Conservation (phyloP, 2,113 vertebrate species). For the Stigmatopora argus region DNA sequence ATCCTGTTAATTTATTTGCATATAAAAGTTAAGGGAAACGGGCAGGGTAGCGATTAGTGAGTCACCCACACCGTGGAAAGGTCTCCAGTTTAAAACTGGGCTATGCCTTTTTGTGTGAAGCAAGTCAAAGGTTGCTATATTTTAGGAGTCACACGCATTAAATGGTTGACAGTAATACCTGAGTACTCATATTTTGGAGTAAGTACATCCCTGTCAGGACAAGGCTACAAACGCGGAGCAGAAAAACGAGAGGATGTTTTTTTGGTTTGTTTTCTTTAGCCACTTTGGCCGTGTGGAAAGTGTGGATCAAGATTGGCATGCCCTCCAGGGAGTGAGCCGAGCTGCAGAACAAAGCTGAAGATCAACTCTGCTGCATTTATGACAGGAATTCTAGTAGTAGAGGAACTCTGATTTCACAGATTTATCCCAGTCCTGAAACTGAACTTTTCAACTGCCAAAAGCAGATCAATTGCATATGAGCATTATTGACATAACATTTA, state of each 20-base stretch:
- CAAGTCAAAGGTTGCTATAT: neutral
- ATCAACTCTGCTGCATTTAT: neutral
- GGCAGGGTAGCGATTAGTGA: neutral
- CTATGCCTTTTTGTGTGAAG: neutral
- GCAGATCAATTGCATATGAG: neutral
- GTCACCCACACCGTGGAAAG: neutral
- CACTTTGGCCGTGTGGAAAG: neutral
- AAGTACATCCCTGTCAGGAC: neutral
- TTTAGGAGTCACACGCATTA: neutral
- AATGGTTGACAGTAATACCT: neutral
- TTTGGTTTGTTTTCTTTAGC: neutral
- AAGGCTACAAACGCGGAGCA: neutral
- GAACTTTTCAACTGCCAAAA: neutral
- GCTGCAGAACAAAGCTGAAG: neutral
- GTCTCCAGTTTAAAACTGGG: neutral
- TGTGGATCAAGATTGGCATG: neutral
- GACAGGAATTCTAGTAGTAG: neutral
- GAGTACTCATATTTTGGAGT: neutral
- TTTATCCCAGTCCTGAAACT: neutral
- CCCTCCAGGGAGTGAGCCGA: neutral
- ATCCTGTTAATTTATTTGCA: neutral
- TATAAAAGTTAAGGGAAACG: neutral
- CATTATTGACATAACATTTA: neutral
- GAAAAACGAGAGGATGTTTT: neutral
- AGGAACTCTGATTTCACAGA: neutral